These are phyloP conservation scores for Ctenochaetus hawaiiensis DNA, from an alignment of 2,797 vertebrate species.

Conservation along the genomic window DNA sequence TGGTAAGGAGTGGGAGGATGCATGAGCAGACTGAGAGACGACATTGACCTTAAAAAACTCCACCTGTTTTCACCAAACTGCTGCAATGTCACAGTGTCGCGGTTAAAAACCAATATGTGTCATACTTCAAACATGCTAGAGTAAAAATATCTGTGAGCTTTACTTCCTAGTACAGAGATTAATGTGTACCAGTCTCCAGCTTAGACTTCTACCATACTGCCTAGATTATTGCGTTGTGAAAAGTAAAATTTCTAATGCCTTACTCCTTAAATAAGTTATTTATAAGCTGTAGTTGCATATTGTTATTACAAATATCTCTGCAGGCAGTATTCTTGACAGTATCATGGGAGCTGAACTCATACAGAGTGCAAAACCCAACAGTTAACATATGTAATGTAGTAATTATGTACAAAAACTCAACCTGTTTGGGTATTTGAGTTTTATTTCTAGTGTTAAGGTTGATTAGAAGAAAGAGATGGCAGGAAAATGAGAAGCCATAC, in stretches of 20 bases:
- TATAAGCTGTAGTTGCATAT: conserved; percentile 16
- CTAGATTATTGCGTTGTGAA: background rate
- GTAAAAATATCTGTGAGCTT: background rate
- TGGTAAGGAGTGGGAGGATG: background rate
- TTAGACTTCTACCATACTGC: conserved; percentile 6
- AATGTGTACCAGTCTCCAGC: background rate
- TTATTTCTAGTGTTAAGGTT: conserved; percentile 21
- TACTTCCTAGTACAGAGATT: background rate
- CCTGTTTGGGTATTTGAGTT: background rate
- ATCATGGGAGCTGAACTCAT: conserved; percentile 25
- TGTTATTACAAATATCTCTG: conserved; percentile 33
- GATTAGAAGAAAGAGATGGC: conserved; percentile 2
- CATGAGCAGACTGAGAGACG: conserved; percentile 9
- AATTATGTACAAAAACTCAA: conserved; percentile 10
- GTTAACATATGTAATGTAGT: conserved; percentile 15
- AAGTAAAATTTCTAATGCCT: background rate
- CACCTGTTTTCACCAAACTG: conserved; percentile 21
- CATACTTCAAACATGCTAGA: conserved; percentile 4
- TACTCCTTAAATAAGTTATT: too few species aligned
- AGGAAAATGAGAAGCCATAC: background rate
- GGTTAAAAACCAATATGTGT: background rate
- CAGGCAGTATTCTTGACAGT: conserved; percentile 37
- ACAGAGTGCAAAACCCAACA: conserved; percentile 22
- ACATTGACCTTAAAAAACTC: conserved; percentile 36
- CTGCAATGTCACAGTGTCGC: background rate